These are phyloP conservation scores for Drosophila melanosoma DNA, from an alignment of 2,888 invertebrate genomes.

Conservation along the genomic window DNA sequence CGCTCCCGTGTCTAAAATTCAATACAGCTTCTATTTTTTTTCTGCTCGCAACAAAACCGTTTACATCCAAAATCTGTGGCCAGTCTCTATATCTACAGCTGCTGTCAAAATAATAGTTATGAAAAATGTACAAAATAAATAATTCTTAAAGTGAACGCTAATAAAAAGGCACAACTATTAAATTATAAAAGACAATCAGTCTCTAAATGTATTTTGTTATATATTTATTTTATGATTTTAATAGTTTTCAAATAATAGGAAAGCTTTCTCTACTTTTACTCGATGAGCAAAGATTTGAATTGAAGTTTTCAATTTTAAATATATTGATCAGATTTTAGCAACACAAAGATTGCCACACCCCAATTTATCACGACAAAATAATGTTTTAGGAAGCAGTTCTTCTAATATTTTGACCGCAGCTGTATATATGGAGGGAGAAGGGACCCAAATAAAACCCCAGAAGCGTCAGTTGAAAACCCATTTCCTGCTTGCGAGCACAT, in stretches of 20 bases:
- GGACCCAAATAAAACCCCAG: constrained; percentile 11
- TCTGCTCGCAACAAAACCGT: background rate
- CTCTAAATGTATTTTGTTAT: too few relatives aligned
- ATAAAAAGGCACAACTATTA: too few relatives aligned
- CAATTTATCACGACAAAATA: background rate
- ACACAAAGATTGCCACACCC: too few relatives aligned
- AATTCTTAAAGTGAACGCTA: too few relatives aligned
- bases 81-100: constrained; percentile 15
- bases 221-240: too few relatives aligned
- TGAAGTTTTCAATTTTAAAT: too few relatives aligned
- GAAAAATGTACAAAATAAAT: background rate
- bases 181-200: too few relatives aligned
- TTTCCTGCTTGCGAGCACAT: constrained; percentile 65
- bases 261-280: too few relatives aligned
- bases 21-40: background rate
- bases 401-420: background rate
- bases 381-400: background rate
- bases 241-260: too few relatives aligned
- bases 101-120: background rate
- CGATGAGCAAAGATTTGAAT: background rate
- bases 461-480: constrained; percentile 67
- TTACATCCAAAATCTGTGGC: constrained; percentile 66
- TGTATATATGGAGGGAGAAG: background rate
- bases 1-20: background rate
- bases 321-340: background rate